Conservation (phyloP, 2,797 vertebrate genomes). For the Smutsia gigantea region DNA sequence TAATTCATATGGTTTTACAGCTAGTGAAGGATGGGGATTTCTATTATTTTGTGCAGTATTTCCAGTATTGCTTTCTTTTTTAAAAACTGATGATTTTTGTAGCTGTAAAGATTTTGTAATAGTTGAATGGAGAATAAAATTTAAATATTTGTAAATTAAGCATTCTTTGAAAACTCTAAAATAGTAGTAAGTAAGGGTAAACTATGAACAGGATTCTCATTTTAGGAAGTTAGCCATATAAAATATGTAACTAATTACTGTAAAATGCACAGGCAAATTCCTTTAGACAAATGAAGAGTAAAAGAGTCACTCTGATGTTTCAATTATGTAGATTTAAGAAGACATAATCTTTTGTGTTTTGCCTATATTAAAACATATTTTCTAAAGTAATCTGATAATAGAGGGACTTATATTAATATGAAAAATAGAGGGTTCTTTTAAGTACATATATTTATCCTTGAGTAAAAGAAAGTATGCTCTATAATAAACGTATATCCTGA, state of each 20-base stretch:
- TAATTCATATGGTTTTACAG: not conserved
- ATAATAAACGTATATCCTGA: not conserved
- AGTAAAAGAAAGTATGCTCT: slow-evolving; percentile 44
- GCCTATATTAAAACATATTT: slow-evolving; percentile 25
- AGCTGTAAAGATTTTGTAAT: not conserved
- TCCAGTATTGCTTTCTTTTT: not conserved
- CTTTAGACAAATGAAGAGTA: not conserved
- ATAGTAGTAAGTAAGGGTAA: not conserved
- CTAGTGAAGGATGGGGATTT: not conserved
- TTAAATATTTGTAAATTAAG: slow-evolving; percentile 25
- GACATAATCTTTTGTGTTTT: not conserved
- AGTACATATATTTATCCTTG: not conserved
- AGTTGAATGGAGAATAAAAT: not conserved
- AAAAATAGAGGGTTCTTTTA: slow-evolving; percentile 32
- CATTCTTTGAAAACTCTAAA: slow-evolving; percentile 39
- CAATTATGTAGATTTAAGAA: slow-evolving; percentile 22
- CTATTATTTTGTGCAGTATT: not conserved
- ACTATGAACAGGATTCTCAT: not conserved
- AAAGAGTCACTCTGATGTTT: not conserved
- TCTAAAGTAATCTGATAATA: slow-evolving; percentile 17
- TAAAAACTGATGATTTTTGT: not conserved
- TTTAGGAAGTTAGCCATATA: not conserved
- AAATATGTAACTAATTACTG: not conserved
- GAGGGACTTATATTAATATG: slow-evolving; percentile 12
- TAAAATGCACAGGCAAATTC: not conserved